Conservation (phyloP, 2,797 vertebrate species). For the Platalea minor region DNA sequence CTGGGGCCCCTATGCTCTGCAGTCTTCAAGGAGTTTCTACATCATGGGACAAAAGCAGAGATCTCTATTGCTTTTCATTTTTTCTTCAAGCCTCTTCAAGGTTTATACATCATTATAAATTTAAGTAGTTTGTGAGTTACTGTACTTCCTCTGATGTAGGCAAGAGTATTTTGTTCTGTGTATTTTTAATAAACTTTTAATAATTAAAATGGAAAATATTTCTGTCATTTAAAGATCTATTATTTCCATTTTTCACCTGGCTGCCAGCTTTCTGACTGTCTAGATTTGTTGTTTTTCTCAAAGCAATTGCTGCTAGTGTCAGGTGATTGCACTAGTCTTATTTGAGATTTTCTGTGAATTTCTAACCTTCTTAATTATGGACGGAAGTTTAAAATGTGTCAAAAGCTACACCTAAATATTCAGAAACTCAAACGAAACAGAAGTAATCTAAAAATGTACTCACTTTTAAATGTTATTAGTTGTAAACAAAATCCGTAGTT, state of each 20-base stretch:
- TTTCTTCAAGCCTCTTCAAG: background rate
- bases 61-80: background rate
- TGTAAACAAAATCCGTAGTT: background rate
- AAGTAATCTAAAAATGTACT: background rate
- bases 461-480: background rate
- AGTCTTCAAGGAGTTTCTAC: background rate
- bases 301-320: background rate
- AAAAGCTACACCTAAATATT: background rate
- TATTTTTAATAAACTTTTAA: background rate
- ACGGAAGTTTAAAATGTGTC: background rate
- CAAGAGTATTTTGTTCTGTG: background rate
- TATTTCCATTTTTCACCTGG: background rate
- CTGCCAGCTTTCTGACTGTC: background rate
- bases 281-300: background rate
- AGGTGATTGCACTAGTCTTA: background rate
- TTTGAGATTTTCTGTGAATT: background rate
- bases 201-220: background rate
- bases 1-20: rapidly evolving
- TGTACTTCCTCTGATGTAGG: background rate
- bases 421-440: background rate
- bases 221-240: background rate
- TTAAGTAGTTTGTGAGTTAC: background rate
- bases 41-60: background rate
- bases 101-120: background rate
- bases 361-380: background rate